Evolutionary conservation across 2,797 vertebrate genomes (phyloP).

Genomic region (Notamacropus eugenii): DNA sequence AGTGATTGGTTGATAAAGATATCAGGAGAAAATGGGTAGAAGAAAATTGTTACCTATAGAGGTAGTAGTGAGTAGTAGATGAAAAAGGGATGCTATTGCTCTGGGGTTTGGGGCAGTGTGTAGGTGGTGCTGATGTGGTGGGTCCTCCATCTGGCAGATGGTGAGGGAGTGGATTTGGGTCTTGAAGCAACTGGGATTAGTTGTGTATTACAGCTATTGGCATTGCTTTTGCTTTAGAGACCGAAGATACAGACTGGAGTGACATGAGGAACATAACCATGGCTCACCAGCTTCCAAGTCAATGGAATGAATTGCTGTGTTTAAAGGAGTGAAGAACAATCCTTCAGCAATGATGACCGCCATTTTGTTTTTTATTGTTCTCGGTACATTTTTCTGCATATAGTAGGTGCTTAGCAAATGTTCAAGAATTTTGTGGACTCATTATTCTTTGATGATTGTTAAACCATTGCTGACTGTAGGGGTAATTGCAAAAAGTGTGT

Average conservation of each 20-base stretch:
- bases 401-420: not conserved
- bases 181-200: not conserved
- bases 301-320: not conserved
- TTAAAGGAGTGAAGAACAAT: not conserved
- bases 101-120: not conserved
- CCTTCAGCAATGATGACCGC: not conserved
- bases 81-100: not conserved
- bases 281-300: not conserved
- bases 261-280: not conserved
- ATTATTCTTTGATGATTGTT: not conserved
- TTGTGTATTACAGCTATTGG: not conserved
- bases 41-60: conserved; percentile 10
- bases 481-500: not conserved
- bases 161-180: not conserved
- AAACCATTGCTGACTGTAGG: not conserved
- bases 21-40: not conserved
- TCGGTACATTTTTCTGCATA: not conserved
- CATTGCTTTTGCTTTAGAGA: not conserved
- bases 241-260: not conserved
- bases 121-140: not conserved
- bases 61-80: not conserved
- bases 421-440: not conserved
- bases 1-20: not conserved
- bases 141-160: not conserved
- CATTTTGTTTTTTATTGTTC: not conserved